Conservation (phyloP, 1,140 invertebrate species). For the Trinorchestia longiramus region DNA sequence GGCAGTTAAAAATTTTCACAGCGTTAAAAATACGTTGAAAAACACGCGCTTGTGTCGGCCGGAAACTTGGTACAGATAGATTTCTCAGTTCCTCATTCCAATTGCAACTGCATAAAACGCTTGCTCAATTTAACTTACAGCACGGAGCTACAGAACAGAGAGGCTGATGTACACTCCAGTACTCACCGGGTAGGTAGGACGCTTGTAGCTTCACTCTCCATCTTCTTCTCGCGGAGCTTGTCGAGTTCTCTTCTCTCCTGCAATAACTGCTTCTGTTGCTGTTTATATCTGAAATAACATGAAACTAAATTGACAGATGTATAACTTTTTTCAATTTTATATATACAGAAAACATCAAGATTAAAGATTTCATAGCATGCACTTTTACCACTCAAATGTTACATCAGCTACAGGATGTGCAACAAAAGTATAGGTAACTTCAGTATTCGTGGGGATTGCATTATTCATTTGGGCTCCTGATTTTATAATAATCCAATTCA, state of each 20-base stretch:
- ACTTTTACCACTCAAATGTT: neutral
- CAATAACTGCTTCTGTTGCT: slow-evolving; percentile 85
- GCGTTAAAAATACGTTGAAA: too few relatives aligned
- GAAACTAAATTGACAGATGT: neutral
- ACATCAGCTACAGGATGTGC: neutral
- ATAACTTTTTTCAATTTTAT: neutral
- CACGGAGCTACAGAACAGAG: neutral
- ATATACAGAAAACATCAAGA: neutral
- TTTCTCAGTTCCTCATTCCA: too few relatives aligned
- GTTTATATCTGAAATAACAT: slow-evolving; percentile 75
- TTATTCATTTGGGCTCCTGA: neutral
- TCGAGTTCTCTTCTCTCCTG: slow-evolving; percentile 67
- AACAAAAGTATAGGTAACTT: neutral
- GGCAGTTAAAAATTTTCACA: too few relatives aligned
- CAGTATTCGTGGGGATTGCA: neutral
- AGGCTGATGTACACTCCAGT: neutral
- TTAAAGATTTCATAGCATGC: neutral
- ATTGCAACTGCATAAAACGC: too few relatives aligned
- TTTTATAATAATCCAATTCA: too few relatives aligned
- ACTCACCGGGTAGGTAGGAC: slow-evolving; percentile 60
- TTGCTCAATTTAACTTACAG: neutral
- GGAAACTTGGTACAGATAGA: neutral
- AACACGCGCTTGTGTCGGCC: too few relatives aligned
- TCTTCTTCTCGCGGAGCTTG: slow-evolving; percentile 64
- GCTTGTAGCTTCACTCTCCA: slow-evolving; percentile 62